Evolutionary conservation across 2,797 vertebrate species (phyloP).

Genomic region (Scarus forsteni): DNA sequence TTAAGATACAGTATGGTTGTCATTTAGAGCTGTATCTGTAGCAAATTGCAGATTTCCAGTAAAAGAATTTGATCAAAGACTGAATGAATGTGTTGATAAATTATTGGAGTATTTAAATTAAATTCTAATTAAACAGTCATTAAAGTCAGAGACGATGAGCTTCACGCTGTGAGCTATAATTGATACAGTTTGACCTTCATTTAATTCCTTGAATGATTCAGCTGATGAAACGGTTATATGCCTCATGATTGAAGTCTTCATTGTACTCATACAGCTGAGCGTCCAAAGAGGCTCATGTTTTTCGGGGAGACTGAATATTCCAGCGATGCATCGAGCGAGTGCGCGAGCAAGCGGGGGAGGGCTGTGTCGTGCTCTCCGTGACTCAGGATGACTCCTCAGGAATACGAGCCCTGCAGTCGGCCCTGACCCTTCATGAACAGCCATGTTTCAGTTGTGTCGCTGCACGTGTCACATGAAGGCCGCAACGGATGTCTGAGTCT

Average conservation of each 20-base stretch:
- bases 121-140: conserved; percentile 37
- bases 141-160: conserved; percentile 7
- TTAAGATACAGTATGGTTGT: conserved; percentile 21
- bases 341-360: conserved; percentile 1
- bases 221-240: neutral
- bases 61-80: conserved; percentile 32
- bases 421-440: conserved; percentile 56
- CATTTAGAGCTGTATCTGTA: conserved; percentile 24
- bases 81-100: conserved; percentile 25
- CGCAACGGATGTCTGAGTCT: conserved; percentile 23
- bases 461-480: conserved; percentile 47
- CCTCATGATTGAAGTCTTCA: neutral
- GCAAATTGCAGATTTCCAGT: conserved; percentile 45
- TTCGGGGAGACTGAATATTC: conserved; percentile 35
- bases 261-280: neutral
- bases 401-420: conserved; percentile 65
- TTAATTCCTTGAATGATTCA: conserved; percentile 3
- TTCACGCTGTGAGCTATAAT: neutral
- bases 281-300: conserved; percentile 18
- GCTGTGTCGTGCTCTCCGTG: conserved; percentile 47
- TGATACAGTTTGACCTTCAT: conserved; percentile 26
- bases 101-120: conserved; percentile 20
- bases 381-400: conserved; percentile 71
- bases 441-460: conserved; percentile 26
- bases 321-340: neutral